phyloP scores from a whole-genome alignment of 2,888 invertebrate species.

The Punctoribates punctum region DNA sequence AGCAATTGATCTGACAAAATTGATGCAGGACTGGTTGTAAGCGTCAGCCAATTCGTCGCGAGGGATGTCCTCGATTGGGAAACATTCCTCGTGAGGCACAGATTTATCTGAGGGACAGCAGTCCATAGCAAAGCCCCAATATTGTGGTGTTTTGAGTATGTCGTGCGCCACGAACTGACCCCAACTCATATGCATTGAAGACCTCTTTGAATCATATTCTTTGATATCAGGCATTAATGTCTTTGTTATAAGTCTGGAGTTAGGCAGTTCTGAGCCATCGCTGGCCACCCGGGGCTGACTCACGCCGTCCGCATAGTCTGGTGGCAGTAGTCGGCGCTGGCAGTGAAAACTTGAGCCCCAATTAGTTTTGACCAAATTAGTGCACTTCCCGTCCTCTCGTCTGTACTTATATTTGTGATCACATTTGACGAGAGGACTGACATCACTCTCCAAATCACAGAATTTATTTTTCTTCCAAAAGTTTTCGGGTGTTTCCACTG shows the following conservation, averaged over 20 bases:
- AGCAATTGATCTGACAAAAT: slow-evolving; percentile 7
- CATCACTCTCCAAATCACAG: background rate
- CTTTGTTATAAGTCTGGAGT: slow-evolving; percentile 48
- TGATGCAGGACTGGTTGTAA: background rate
- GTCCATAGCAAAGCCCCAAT: background rate
- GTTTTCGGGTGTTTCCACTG: background rate
- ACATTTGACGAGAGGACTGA: background rate
- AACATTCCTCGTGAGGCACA: background rate
- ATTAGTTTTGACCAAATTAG: slow-evolving; percentile 53
- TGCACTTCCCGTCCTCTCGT: slow-evolving; percentile 54
- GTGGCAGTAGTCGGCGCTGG: slow-evolving; percentile 54
- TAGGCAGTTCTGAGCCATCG: slow-evolving; percentile 56
- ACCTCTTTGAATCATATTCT: background rate
- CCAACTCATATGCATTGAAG: slow-evolving; percentile 41
- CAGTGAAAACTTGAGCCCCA: slow-evolving; percentile 55
- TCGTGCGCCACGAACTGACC: slow-evolving; percentile 76
- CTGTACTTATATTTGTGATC: slow-evolving; percentile 17
- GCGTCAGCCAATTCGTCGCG: background rate
- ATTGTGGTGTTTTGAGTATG: slow-evolving; percentile 60
- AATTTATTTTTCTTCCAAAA: background rate
- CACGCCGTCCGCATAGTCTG: slow-evolving; percentile 56
- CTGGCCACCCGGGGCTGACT: slow-evolving; percentile 59
- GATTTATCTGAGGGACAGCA: background rate
- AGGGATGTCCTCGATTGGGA: background rate
- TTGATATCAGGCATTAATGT: slow-evolving; percentile 5